These are phyloP conservation scores for Alectura lathami DNA, from an alignment of 2,113 vertebrate species.

Conservation along the genomic window DNA sequence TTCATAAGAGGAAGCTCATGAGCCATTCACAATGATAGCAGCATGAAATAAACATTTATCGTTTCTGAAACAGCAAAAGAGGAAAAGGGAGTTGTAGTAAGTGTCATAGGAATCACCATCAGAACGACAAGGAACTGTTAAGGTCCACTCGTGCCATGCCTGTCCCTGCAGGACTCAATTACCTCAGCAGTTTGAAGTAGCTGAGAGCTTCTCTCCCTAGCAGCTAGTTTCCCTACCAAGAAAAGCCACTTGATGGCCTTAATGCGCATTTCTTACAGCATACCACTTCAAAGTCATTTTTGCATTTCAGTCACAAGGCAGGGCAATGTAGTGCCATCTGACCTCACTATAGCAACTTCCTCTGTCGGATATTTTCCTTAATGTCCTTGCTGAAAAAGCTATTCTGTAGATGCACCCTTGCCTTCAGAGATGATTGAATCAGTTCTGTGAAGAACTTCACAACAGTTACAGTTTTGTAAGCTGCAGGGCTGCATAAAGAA, in stretches of 20 bases:
- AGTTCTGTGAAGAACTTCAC: neutral
- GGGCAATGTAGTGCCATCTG: too few species aligned
- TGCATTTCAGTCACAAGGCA: neutral
- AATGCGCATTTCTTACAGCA: neutral
- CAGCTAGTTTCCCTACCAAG: neutral
- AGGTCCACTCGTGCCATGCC: neutral
- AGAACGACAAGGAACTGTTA: neutral
- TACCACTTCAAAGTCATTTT: neutral
- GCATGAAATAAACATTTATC: neutral
- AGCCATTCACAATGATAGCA: neutral
- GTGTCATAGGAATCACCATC: neutral
- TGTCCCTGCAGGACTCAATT: neutral
- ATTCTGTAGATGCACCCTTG: neutral
- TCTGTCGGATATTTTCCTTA: neutral
- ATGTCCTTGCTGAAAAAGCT: neutral
- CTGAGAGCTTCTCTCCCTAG: neutral
- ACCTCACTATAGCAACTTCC: neutral
- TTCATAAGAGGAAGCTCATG: neutral
- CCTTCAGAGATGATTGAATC: neutral
- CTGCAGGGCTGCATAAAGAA: neutral
- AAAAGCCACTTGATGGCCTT: neutral
- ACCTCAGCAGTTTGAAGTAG: neutral
- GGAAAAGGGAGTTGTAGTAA: neutral
- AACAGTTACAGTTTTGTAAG: neutral
- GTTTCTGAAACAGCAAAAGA: neutral